These are phyloP conservation scores for Drosophila azteca DNA, from an alignment of 1,140 invertebrate genomes.

Conservation along the genomic window DNA sequence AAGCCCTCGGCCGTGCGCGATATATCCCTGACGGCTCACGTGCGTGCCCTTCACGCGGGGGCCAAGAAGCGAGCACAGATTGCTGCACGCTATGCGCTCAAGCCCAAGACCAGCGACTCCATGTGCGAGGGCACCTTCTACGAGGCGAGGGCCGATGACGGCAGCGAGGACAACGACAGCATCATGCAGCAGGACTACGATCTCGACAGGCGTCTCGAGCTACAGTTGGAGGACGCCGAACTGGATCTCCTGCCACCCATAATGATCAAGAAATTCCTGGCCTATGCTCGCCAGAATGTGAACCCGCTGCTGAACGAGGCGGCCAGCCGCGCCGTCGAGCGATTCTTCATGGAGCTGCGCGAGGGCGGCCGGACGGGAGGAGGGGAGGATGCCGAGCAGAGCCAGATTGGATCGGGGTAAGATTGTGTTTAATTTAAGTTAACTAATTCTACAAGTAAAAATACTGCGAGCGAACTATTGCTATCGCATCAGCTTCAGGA, in stretches of 20 bases:
- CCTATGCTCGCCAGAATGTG: conserved; percentile 95
- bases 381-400: conserved; percentile 28
- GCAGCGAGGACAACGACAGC: conserved; percentile 27
- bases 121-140: conserved; percentile 38
- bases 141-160: not conserved
- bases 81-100: conserved; percentile 47
- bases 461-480: conserved; percentile 5
- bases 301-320: conserved; percentile 90
- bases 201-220: conserved; percentile 86
- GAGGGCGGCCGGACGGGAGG: not conserved
- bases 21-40: conserved; percentile 80
- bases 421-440: conserved; percentile 57
- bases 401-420: conserved; percentile 63
- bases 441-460: conserved; percentile 3
- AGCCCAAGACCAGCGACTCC: conserved; percentile 61
- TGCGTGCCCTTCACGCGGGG: conserved; percentile 66
- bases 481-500: conserved; percentile 85
- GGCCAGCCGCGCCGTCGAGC: conserved; percentile 89
- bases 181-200: conserved; percentile 61
- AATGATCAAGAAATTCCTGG: conserved; percentile 93
- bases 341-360: conserved; percentile 93
- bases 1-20: conserved; percentile 88
- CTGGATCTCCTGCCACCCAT: conserved; percentile 90
- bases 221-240: conserved; percentile 84
- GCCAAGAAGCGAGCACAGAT: conserved; percentile 62